Evolutionary conservation across 2,888 invertebrate genomes (phyloP), one percentile per base, ranked within the genome.

Genomic region (Tachina grossa): DNA sequence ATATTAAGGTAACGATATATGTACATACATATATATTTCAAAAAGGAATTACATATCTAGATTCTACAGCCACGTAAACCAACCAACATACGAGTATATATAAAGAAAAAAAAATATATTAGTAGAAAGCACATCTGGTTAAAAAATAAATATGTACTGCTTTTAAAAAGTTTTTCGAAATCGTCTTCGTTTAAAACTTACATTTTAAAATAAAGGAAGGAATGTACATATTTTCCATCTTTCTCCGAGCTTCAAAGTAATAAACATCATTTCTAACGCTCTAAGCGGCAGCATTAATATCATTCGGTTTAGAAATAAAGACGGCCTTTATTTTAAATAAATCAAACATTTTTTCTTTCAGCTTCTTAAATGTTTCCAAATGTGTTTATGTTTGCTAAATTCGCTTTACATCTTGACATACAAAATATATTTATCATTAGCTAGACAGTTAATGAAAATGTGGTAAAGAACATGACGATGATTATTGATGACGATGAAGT

Each of bases 351-450:
- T 61, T 61, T 45, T 75, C 75, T 16, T 53, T n/a, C 53, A 31
- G 31, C 13, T 81, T 75, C 61, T 66, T 61, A 69, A 39, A 19
- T 77, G 57, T 19, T 74, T 59, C 55, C 76, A 49, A 72, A 31
- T 71, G 39, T 81, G 57, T 63, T 79, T 71, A 22, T 77, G 59
- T 66, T 81, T 68, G 71, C 85, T 85, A 79, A 83, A 83, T 80
- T 79, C 79, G 71, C 75, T 80, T 83, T 85, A 83, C 72, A 85
- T 80, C 61, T 83, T 85, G 79, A 79, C 79, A 83, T 83, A 83
- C 75, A 85, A 83, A 83, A 80, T 83, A 85, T 85, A 85, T 77
- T 78, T 83, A 72, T 72, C 79, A 76, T 83, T 83, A 76, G 76
- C 85, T 83, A 85, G 75, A 80, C 49, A 85, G 66, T 81, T 76